phyloP scores from a whole-genome alignment of 1,140 invertebrate genomes.

The Diachasmimorpha longicaudata region DNA sequence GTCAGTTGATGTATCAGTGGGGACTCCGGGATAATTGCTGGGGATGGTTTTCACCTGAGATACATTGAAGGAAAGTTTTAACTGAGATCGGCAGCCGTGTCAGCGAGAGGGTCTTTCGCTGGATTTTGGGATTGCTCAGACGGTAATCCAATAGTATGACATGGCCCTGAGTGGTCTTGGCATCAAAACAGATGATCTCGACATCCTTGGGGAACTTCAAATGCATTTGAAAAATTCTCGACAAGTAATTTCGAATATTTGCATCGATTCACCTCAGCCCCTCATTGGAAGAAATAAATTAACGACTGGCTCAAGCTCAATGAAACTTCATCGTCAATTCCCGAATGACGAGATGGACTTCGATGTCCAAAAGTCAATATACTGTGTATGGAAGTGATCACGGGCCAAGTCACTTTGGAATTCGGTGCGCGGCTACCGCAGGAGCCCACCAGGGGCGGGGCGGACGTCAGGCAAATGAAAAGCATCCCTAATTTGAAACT shows the following conservation, averaged over 20 bases:
- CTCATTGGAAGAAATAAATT: too few species aligned
- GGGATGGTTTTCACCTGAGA: background rate
- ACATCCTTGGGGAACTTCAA: background rate
- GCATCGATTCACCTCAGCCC: too few species aligned
- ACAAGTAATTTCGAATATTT: background rate
- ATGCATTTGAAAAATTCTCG: background rate
- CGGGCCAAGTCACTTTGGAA: conserved; percentile 42
- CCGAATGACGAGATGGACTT: background rate
- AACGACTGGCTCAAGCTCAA: background rate
- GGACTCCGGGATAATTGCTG: background rate
- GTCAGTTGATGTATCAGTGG: background rate
- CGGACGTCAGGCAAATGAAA: conserved; percentile 53
- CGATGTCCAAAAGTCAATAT: background rate
- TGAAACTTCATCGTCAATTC: background rate
- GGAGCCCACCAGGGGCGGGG: conserved; percentile 51
- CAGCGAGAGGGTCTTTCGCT: background rate
- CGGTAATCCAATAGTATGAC: conserved; percentile 25
- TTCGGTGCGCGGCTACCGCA: conserved; percentile 49
- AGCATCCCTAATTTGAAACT: conserved; percentile 57
- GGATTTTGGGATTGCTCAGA: background rate
- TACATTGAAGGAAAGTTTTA: background rate
- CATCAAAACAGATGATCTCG: background rate
- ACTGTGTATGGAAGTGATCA: conserved; percentile 10
- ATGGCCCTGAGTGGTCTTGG: background rate
- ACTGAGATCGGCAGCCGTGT: conserved; percentile 2